These are phyloP conservation scores for Campoplex capitator DNA, from an alignment of 2,888 invertebrate species.

Conservation along the genomic window DNA sequence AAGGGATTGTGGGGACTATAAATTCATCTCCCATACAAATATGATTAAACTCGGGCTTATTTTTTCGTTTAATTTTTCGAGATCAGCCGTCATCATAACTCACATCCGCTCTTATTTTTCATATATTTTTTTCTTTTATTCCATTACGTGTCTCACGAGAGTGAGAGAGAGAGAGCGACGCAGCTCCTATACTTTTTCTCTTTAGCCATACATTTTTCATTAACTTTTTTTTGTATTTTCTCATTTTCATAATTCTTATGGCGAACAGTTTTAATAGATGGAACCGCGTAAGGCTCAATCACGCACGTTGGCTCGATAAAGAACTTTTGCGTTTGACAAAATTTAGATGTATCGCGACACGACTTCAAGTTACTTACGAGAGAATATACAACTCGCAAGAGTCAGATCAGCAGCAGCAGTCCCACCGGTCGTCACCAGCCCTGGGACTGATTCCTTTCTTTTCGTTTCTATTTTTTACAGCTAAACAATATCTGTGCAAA, in stretches of 20 bases:
- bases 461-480: slow-evolving; percentile 14
- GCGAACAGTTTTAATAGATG: slow-evolving; percentile 46
- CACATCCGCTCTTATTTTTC: slow-evolving; percentile 27
- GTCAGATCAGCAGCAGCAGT: slow-evolving; percentile 58
- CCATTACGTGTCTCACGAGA: slow-evolving; percentile 45
- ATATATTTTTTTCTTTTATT: slow-evolving; percentile 10
- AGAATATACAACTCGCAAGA: slow-evolving; percentile 55
- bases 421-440: slow-evolving; percentile 65
- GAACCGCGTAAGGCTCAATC: slow-evolving; percentile 67
- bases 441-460: slow-evolving; percentile 53
- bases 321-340: slow-evolving; percentile 41
- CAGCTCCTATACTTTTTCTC: slow-evolving; percentile 43
- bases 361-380: slow-evolving; percentile 57
- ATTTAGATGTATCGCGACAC: slow-evolving; percentile 61
- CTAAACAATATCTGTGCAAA: slow-evolving; percentile 68
- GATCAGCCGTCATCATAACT: slow-evolving; percentile 54
- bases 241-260: slow-evolving; percentile 7
- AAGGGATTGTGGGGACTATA: slow-evolving; percentile 35
- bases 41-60: slow-evolving; percentile 60
- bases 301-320: slow-evolving; percentile 65
- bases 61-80: slow-evolving; percentile 50
- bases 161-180: slow-evolving; percentile 57
- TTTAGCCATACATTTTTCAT: slow-evolving; percentile 20
- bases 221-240: background rate
- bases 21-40: slow-evolving; percentile 58